These are phyloP conservation scores for Heloderma charlesbogerti DNA, from an alignment of 2,113 vertebrate species.

Conservation along the genomic window DNA sequence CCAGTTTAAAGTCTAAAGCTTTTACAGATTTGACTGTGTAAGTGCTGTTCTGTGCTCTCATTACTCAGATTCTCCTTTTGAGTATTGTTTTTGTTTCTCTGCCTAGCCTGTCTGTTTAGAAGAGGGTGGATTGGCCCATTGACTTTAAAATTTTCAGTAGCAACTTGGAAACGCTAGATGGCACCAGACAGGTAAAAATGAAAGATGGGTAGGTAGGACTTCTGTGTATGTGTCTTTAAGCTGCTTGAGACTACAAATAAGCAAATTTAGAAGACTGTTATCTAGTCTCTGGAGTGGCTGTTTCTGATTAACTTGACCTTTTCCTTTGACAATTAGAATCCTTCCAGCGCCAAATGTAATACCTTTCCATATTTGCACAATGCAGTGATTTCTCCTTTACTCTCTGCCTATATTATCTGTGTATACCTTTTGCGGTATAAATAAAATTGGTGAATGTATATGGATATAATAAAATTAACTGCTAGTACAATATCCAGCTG, in stretches of 20 bases:
- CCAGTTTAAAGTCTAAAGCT: background rate
- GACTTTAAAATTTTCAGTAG: constrained; percentile 10
- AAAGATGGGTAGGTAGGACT: background rate
- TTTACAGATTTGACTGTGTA: constrained; percentile 21
- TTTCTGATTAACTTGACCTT: constrained; percentile 62
- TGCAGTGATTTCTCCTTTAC: constrained; percentile 7
- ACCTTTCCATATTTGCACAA: constrained; percentile 41
- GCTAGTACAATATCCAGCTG: constrained; percentile 32
- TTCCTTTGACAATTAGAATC: constrained; percentile 52
- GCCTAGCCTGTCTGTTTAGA: background rate
- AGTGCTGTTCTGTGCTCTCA: constrained; percentile 39
- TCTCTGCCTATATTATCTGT: background rate
- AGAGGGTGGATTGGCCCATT: background rate
- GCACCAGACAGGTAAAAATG: constrained; percentile 74
- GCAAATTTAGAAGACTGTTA: constrained; percentile 58
- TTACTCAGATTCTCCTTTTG: constrained; percentile 1
- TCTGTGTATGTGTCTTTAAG: constrained; percentile 61
- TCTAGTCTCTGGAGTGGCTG: constrained; percentile 47
- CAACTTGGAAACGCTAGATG: constrained; percentile 75
- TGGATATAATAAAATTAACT: constrained; percentile 48
- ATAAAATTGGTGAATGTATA: constrained; percentile 26
- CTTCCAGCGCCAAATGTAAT: constrained; percentile 49
- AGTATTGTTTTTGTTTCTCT: constrained; percentile 20
- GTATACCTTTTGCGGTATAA: background rate
- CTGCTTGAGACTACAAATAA: constrained; percentile 53